Evolutionary conservation across 2,888 invertebrate genomes (phyloP), one percentile per base, ranked within the genome.

Genomic region (Tenthredo scrophulariae): DNA sequence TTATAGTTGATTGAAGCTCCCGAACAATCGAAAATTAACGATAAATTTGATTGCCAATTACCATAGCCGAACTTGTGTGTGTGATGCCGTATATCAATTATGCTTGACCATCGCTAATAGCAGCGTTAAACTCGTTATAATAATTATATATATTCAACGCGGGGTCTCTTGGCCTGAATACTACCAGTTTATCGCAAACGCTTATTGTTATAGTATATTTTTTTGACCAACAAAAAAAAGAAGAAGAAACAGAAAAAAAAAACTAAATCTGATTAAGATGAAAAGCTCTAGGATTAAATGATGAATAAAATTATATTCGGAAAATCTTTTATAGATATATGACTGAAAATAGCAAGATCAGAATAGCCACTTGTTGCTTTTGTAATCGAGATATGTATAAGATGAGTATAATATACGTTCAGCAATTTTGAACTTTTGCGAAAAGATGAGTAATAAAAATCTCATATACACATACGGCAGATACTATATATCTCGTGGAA

Each of bases 101-200:
- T 50, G 50, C 18, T 50, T 50, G 50, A 18, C 50, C 6, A 50
- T 50, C 18, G 18, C 18, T 50, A 13, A 62, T 26, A n/a, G 2
- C 10, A 22, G 62, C 62, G 10, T 62, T 26, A 62, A 10, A 26
- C 62, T 62, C 9, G 10, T 62, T 62, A 62, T 67, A 33, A 26
- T 67, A 29, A 26, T 67, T 67, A 67, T 67, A 67, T 67, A 33
- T 67, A 33, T 67, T 67, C 67, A 67, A 62, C 62, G 62, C 62
- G 26, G 26, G 62, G 62, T 62, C 22, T 62, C 3, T 50, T 50
- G n/a, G 6, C 50, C 50, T 50, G 18, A n/a, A 62, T 62, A 62
- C 22, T 62, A n/a, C 22, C 18, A 6, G 5, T 18, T 50, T 50
- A 50, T 50, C 50, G 6, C 50, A 50, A 18, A 50, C n/a, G 6